A percentile compares a stretch with the other conserved stretches of the same genome.
Conservation (phyloP, 2,888 invertebrate species). For the Temnothorax unifasciatus region DNA sequence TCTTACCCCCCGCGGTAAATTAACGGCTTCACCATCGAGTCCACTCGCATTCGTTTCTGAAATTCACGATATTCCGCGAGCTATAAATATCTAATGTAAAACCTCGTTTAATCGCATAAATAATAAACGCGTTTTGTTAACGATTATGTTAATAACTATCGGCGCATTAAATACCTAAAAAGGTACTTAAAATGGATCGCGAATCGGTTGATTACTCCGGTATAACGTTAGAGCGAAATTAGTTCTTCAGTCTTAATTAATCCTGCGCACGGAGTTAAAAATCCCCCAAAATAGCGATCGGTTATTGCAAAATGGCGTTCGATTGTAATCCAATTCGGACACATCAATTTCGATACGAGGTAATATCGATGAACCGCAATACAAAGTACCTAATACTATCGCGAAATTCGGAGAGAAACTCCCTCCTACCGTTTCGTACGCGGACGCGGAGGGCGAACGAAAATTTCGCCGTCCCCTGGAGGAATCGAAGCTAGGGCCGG, state of each 20-base stretch:
- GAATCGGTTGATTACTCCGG: neutral
- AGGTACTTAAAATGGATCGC: constrained; percentile 26
- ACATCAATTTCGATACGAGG: constrained; percentile 14
- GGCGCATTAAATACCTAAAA: constrained; percentile 17
- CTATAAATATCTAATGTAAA: constrained; percentile 19
- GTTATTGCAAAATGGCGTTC: neutral
- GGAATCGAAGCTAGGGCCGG: constrained; percentile 54
- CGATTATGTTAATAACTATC: constrained; percentile 22
- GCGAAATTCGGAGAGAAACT: constrained; percentile 15
- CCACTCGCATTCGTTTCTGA: neutral
- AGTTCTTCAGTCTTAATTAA: constrained; percentile 24
- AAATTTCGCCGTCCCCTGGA: constrained; percentile 46
- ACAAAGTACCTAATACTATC: constrained; percentile 11
- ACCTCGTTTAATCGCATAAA: neutral
- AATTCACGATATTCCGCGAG: neutral
- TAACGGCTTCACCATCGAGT: neutral
- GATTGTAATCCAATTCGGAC: constrained; percentile 44
- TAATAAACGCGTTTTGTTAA: neutral
- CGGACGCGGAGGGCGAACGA: constrained; percentile 17
- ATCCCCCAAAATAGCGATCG: constrained; percentile 7
- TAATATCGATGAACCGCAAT: constrained; percentile 22
- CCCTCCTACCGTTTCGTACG: neutral
- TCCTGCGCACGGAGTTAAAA: constrained; percentile 1
- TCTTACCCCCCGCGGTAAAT: constrained; percentile 8
- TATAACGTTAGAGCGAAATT: neutral